Conservation (phyloP, 2,113 vertebrate species). For the Junco hyemalis region DNA sequence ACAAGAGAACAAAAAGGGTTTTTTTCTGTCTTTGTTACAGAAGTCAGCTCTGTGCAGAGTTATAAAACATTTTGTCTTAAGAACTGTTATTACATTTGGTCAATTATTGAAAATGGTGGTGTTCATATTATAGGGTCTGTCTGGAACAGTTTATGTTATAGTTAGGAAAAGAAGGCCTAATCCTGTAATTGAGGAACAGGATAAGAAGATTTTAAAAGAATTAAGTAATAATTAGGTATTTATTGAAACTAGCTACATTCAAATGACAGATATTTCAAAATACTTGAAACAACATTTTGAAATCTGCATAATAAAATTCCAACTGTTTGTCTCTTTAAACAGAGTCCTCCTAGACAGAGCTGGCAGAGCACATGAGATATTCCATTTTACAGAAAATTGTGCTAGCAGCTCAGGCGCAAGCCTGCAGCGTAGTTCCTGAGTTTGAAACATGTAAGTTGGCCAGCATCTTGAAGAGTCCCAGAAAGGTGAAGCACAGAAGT, state of each 20-base stretch:
- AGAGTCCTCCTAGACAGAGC: neutral
- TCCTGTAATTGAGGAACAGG: accelerated
- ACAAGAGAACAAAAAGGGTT: neutral
- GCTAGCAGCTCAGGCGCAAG: neutral
- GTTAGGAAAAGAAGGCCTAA: neutral
- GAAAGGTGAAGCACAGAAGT: neutral
- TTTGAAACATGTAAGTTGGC: neutral
- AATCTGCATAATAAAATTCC: neutral
- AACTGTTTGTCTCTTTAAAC: neutral
- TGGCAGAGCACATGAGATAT: neutral
- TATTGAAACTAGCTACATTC: neutral
- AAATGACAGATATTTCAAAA: neutral
- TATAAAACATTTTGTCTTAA: neutral
- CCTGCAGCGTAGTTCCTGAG: neutral
- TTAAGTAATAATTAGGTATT: neutral
- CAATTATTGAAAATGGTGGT: neutral
- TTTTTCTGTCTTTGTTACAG: neutral
- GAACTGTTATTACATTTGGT: neutral
- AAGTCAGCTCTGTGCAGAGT: neutral
- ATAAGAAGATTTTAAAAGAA: neutral
- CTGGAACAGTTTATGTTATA: neutral
- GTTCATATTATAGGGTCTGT: neutral
- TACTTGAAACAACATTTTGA: neutral
- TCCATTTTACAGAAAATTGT: neutral
- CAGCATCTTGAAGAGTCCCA: neutral